Evolutionary conservation across 1,140 invertebrate genomes (phyloP).

Genomic region (Penaeus indicus): DNA sequence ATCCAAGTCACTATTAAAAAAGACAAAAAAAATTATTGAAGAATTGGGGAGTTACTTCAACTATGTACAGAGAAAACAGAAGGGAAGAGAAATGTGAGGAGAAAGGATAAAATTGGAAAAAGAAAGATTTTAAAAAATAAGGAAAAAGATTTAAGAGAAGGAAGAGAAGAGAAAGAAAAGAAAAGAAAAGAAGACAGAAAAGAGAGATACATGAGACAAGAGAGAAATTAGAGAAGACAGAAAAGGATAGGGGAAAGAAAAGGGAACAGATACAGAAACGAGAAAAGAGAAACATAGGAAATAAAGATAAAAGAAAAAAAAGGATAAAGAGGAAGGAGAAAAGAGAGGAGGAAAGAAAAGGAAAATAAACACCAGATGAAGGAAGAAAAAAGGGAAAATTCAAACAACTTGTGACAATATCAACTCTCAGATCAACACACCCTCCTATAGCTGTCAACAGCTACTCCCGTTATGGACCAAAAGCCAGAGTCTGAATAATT

Average conservation of each 20-base stretch:
- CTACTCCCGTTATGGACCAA: no score
- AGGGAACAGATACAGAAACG: not conserved
- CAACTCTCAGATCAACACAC: no score
- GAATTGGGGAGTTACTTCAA: no score
- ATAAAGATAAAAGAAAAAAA: not conserved
- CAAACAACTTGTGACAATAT: no score
- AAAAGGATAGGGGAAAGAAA: not conserved
- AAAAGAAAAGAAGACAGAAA: not conserved
- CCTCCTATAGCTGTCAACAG: no score
- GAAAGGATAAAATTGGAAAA: not conserved
- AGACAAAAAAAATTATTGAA: not conserved
- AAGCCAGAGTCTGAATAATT: no score
- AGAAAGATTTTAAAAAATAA: no score
- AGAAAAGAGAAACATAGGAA: not conserved
- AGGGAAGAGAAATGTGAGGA: not conserved
- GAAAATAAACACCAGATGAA: not conserved
- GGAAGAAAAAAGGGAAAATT: not conserved
- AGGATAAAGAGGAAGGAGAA: not conserved
- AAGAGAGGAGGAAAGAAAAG: not conserved
- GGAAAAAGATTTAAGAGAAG: not conserved
- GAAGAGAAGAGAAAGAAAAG: not conserved
- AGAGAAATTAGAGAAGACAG: not conserved
- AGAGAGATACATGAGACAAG: not conserved
- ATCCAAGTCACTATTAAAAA: conserved; percentile 9
- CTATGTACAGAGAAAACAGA: not conserved